A percentile compares a stretch with the other conserved stretches of the same genome.
These are phyloP conservation scores for Momotus momota DNA, from an alignment of 2,797 vertebrate genomes.

Conservation along the genomic window DNA sequence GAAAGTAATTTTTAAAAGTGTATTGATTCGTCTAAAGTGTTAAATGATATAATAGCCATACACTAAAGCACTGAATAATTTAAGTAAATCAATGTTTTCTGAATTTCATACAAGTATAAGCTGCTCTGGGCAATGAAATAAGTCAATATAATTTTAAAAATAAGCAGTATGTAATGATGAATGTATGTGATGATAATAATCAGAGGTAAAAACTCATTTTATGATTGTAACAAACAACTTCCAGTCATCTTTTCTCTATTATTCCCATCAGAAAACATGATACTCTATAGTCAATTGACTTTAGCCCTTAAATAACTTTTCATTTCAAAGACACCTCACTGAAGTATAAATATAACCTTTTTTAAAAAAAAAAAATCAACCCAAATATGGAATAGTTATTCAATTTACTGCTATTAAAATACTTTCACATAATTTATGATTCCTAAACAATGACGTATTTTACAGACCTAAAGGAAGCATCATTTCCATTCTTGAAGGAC, in stretches of 20 bases:
- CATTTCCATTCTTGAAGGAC: neutral
- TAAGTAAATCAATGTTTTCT: conserved; percentile 80
- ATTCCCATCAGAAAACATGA: conserved; percentile 70
- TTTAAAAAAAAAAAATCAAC: neutral
- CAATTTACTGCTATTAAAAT: conserved; percentile 45
- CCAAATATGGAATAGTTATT: conserved; percentile 35
- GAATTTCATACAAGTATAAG: conserved; percentile 77
- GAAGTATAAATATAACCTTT: conserved; percentile 53
- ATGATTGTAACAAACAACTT: conserved; percentile 69
- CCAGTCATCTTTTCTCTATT: conserved; percentile 64
- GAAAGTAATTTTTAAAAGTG: conserved; percentile 71
- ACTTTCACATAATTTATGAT: conserved; percentile 16
- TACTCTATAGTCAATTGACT: conserved; percentile 68
- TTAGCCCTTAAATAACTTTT: conserved; percentile 73
- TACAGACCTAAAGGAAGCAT: neutral
- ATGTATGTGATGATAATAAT: conserved; percentile 73
- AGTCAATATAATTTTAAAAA: conserved; percentile 81
- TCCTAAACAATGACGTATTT: conserved; percentile 22
- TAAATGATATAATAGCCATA: conserved; percentile 80
- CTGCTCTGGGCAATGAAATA: conserved; percentile 73
- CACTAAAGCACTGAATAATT: conserved; percentile 84
- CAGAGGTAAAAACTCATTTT: conserved; percentile 73
- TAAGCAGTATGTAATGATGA: conserved; percentile 73
- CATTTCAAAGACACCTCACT: conserved; percentile 58
- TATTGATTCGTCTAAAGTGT: conserved; percentile 83